phyloP scores from a whole-genome alignment of 2,888 invertebrate genomes.

The Euzophera pinguis region DNA sequence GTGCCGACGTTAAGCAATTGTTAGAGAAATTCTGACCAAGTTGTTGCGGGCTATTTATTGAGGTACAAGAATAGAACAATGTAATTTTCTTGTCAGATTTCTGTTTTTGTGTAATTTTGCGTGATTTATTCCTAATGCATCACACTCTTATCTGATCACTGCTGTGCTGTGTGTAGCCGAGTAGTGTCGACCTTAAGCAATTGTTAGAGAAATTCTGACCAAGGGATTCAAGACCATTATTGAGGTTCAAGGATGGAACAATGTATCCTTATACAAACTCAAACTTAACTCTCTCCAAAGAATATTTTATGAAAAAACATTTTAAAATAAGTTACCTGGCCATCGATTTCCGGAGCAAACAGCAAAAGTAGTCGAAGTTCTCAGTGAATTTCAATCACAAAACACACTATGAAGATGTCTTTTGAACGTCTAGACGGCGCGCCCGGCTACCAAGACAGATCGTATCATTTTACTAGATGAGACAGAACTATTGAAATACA shows the following conservation, averaged over 20 bases:
- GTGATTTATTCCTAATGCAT: too few species aligned
- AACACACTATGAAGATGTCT: slow-evolving; percentile 26
- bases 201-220: slow-evolving; percentile 14
- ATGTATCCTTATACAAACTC: too few species aligned
- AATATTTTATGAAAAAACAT: neutral
- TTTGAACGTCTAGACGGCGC: slow-evolving; percentile 24
- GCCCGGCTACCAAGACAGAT: slow-evolving; percentile 7
- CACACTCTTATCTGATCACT: slow-evolving; percentile 55
- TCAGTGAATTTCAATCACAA: slow-evolving; percentile 23
- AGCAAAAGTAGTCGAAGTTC: slow-evolving; percentile 1
- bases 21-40: slow-evolving; percentile 13
- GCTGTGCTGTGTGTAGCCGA: slow-evolving; percentile 38
- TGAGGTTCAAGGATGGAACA: neutral
- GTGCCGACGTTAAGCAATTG: slow-evolving; percentile 18
- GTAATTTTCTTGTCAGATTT: neutral
- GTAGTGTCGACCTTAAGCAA: slow-evolving; percentile 18
- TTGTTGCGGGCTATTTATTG: slow-evolving; percentile 11
- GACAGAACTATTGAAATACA: slow-evolving; percentile 2
- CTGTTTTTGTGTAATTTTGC: too few species aligned
- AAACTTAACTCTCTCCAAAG: neutral
- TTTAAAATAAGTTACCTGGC: neutral
- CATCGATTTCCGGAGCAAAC: neutral
- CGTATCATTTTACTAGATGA: slow-evolving; percentile 5
- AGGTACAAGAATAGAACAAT: neutral
- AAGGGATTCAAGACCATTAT: slow-evolving; percentile 6